Percentiles rank a stretch among this genome's conserved stretches.
phyloP scores from a whole-genome alignment of 2,113 vertebrate species.

The Oriolus oriolus region DNA sequence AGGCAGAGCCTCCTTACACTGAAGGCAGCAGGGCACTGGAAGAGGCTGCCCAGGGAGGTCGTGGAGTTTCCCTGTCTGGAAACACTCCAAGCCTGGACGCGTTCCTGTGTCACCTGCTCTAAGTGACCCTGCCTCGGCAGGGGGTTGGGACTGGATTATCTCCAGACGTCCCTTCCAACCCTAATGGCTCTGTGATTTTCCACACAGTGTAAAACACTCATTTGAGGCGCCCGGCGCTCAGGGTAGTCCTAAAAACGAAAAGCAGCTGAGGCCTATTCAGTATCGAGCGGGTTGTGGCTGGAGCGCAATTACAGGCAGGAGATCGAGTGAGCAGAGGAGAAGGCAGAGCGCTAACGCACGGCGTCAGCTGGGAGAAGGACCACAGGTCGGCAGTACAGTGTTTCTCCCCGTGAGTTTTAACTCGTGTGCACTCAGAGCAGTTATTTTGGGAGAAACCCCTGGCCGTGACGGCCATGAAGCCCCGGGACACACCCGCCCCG shows the following conservation, averaged over 20 bases:
- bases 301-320: neutral
- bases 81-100: accelerated
- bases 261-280: neutral
- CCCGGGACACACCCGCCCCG: accelerated
- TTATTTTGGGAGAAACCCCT: accelerated
- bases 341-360: neutral
- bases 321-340: neutral
- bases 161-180: neutral
- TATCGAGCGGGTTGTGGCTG: neutral
- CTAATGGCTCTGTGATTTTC: neutral
- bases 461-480: accelerated
- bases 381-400: neutral
- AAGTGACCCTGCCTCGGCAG: neutral
- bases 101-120: neutral
- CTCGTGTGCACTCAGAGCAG: accelerated
- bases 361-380: neutral
- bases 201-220: neutral
- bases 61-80: accelerated
- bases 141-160: no score
- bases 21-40: neutral
- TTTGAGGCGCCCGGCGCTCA: neutral
- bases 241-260: neutral
- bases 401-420: accelerated
- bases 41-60: neutral
- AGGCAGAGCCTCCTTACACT: neutral